Conservation (phyloP, 2,797 vertebrate species). For the Odontamblyopus rebecca region DNA sequence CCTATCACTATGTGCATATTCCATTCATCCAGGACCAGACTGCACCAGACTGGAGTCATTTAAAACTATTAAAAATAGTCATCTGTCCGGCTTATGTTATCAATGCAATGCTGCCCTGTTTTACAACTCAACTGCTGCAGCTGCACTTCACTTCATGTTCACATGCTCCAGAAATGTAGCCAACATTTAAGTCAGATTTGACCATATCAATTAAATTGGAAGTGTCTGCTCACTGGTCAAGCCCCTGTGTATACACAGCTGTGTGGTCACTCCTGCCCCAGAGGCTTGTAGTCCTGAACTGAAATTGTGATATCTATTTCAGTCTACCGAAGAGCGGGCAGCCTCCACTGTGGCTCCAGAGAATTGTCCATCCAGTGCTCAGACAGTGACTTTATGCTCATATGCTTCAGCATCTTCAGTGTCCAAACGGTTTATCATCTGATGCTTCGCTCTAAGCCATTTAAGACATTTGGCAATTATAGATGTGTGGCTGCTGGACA, state of each 20-base stretch:
- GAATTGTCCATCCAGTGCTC: slow-evolving; percentile 66
- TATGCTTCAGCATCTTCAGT: slow-evolving; percentile 73
- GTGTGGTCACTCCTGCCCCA: slow-evolving; percentile 57
- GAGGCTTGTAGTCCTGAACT: slow-evolving; percentile 55
- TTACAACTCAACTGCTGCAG: neutral
- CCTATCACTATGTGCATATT: slow-evolving; percentile 62
- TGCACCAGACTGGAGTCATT: slow-evolving; percentile 44
- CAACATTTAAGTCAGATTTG: slow-evolving; percentile 7
- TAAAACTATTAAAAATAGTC: slow-evolving; percentile 44
- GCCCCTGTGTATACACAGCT: slow-evolving; percentile 56
- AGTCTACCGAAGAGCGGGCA: slow-evolving; percentile 72
- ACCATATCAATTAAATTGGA: neutral
- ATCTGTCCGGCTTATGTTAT: slow-evolving; percentile 4
- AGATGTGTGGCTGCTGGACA: slow-evolving; percentile 75
- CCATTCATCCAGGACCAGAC: slow-evolving; percentile 57
- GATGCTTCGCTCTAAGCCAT: slow-evolving; percentile 73
- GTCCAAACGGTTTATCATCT: slow-evolving; percentile 77
- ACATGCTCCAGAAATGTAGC: neutral
- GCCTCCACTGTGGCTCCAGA: slow-evolving; percentile 63
- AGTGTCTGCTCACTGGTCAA: slow-evolving; percentile 35
- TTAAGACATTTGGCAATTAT: slow-evolving; percentile 74
- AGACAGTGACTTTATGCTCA: slow-evolving; percentile 61
- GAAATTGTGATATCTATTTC: slow-evolving; percentile 83
- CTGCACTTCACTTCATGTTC: neutral
- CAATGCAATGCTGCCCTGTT: neutral